Base-by-base conservation (phyloP, 1,140 invertebrate species). In the Babylonia areolata region DNA sequence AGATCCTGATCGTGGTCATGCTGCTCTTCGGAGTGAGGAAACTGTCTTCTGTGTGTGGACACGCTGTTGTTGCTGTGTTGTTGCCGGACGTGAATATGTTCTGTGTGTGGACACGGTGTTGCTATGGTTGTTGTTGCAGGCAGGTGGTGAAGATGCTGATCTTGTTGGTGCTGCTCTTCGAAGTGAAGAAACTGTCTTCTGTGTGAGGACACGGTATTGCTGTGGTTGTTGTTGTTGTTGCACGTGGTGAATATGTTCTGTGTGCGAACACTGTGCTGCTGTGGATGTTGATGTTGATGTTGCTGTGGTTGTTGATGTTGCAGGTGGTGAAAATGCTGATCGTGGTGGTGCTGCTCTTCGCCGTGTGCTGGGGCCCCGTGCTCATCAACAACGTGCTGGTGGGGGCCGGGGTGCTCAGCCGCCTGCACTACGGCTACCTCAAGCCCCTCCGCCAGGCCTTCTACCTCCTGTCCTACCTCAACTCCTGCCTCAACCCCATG, bases 401-500 rank as follows among this genome's bases (percentile, higher is more conserved):
- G 1, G 95, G 96, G 2, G 96, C 96, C 83, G 95, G 94, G 2
- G 84, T 95, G 42, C 87, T 97, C 3, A 94, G 95, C 12, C 90
- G 92, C 39, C 90, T 95, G 1, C 95, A 96, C 84, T 91, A 91
- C n/a, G 95, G 95, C 1, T 90, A 93, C 35, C 92, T 95, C 28
- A 97, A 96, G 89, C 95, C 96, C 85, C 94, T 96, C 89, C 94
- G 95, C 23, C 96, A 96, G 2, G 93, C 95, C 23, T 96, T 97
- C 89, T 95, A 96, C 87, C 96, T 96, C 85, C 96, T 94, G 85
- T 91, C 92, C 9, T 94, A 94, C 88, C 85, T 91, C 58, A 94
- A 94, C 95, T 96, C 96, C 92, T 97, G 96, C 90, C 95, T 97
- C 86, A 97, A 97, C 94, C 97, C 97, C 15, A 95, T 97, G 73